Evolutionary conservation across 2,113 vertebrate genomes (phyloP), one percentile per base, ranked within the genome.

Genomic region (Strix uralensis): DNA sequence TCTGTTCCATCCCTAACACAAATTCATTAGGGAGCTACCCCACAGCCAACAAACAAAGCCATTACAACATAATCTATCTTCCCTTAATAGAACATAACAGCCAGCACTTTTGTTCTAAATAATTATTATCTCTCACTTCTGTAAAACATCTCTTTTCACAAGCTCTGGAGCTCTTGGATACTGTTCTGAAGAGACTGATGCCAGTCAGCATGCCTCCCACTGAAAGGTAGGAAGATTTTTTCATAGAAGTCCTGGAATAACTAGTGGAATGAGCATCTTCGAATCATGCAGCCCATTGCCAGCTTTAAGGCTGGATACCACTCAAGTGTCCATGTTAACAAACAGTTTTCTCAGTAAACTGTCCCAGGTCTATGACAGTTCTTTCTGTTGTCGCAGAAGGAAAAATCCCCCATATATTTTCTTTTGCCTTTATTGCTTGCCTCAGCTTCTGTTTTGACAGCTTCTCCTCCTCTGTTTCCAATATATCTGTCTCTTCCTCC

Each of bases 401-500:
- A 61, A 94, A 94, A 77, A 69, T 36, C n/a, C 29, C 25, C 14
- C 36, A 27, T 30, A 5, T 32, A 75, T 57, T 92, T 86, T 88
- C 54, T 81, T 92, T 58, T 22, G 8, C 13, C 34, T 77, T 80
- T 69, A 61, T 30, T 77, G 14, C 13, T 94, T 88, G 15, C 52
- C 21, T 79, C 58, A 42, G 20, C 58, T 84, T 67, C 52, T 92
- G 49, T 86, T 97, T 86, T 92, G 86, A 86, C 54, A 89, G 46
- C 54, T 88, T 57, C 36, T 73, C 47, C 36, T 96, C 58, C 40
- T 40, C 52, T 86, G 38, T 69, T 92, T 83, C 47, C 54, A 73
- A 38, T 44, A 51, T 18, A 94, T 55, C 52, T 2, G 1, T 75
- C 15, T 73, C 59, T 61, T 86, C 54, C 27, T 81, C 19, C 72